phyloP scores from a whole-genome alignment of 35 echinoderm and acorn worm species.

The Lytechinus variegatus region DNA sequence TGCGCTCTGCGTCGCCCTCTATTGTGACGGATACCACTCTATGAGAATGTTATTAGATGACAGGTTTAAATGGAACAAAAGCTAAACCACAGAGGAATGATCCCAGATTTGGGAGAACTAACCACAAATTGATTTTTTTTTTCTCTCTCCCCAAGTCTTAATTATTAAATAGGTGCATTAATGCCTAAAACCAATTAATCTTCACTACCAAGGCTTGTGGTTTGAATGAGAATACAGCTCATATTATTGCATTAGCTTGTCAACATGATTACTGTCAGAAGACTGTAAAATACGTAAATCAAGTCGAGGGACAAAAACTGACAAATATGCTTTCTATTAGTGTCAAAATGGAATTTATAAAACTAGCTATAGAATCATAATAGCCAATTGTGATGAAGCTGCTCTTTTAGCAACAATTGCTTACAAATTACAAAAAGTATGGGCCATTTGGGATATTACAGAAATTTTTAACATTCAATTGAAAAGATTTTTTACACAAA shows the following conservation, averaged over 20 bases:
- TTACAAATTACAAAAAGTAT: too few relatives aligned
- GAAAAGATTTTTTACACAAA: too few relatives aligned
- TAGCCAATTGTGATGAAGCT: too few relatives aligned
- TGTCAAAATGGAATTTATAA: too few relatives aligned
- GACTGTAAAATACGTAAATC: background rate
- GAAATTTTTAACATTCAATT: too few relatives aligned
- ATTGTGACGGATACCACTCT: background rate
- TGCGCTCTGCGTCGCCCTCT: background rate
- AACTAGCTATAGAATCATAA: too few relatives aligned
- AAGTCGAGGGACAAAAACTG: background rate
- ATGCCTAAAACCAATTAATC: background rate
- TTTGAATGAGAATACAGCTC: background rate
- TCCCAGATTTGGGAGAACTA: background rate
- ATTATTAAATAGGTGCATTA: conserved; percentile 3
- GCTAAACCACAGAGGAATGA: background rate
- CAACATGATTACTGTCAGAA: background rate
- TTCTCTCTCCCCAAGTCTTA: background rate
- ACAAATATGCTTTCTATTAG: background rate
- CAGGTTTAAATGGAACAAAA: background rate
- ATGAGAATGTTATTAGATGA: background rate
- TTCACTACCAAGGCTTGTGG: background rate
- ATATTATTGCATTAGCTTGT: background rate
- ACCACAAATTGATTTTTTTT: conserved; percentile 8
- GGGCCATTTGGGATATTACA: too few relatives aligned
- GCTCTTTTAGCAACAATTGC: too few relatives aligned